phyloP scores from a whole-genome alignment of 1,140 invertebrate genomes.

The Drosophila sp. region DNA sequence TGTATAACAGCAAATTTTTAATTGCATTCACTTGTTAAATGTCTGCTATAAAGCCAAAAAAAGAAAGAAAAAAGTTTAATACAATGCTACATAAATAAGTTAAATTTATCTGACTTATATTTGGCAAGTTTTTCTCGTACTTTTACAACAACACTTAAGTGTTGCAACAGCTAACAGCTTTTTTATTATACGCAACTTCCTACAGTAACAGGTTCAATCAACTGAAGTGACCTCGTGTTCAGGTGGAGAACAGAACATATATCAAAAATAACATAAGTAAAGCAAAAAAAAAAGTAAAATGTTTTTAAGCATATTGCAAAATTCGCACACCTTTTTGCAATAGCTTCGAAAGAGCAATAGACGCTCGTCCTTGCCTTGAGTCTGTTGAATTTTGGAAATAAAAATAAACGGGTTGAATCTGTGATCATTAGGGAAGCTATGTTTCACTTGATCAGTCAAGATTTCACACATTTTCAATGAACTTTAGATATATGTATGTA shows the following conservation, averaged over 20 bases:
- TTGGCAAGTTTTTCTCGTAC: not conserved
- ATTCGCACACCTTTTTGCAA: slow-evolving; percentile 37
- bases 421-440: slow-evolving; percentile 31
- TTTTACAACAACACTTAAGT: slow-evolving; percentile 3
- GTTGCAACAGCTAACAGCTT: slow-evolving; percentile 18
- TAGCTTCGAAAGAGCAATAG: slow-evolving; percentile 56
- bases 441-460: slow-evolving; percentile 51
- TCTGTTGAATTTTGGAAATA: slow-evolving; percentile 3
- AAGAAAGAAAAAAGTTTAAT: not conserved
- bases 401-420: slow-evolving; percentile 40
- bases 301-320: slow-evolving; percentile 39
- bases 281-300: not conserved
- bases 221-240: slow-evolving; percentile 52
- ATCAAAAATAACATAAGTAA: slow-evolving; percentile 17
- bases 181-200: slow-evolving; percentile 49
- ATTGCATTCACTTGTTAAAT: slow-evolving; percentile 11
- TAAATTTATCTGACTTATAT: slow-evolving; percentile 1
- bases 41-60: not conserved
- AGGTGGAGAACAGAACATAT: slow-evolving; percentile 28
- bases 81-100: not conserved
- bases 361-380: slow-evolving; percentile 66
- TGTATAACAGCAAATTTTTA: slow-evolving; percentile 25
- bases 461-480: slow-evolving; percentile 48
- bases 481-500: slow-evolving; percentile 14
- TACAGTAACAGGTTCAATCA: slow-evolving; percentile 56